Base-by-base conservation (phyloP, 1,140 invertebrate species). In the Diorhabda elongata region DNA sequence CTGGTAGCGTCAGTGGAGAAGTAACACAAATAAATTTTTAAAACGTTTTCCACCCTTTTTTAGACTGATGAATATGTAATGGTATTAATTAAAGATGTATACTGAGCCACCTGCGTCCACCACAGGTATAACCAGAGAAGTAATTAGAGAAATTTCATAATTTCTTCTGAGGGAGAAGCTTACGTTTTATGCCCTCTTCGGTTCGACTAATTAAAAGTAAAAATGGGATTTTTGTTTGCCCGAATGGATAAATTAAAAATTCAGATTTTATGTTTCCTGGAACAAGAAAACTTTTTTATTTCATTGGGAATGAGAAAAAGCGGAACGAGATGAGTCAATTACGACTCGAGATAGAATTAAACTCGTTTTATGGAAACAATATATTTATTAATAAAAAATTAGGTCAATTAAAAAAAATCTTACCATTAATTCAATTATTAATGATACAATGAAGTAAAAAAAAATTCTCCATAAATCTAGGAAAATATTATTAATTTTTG, bases 121-220 rank as follows among this genome's bases (percentile, higher is more conserved):
- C 70, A 72, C 73, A 78, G 74, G 77, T 77, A 80, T 79, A 78
- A 77, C 77, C 70, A 71, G 64, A 67, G 73, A 72, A 71, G 79
- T 80, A 80, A 80, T 80, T 80, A 78, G 74, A 78, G 76, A 77
- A 80, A 80, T 79, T 80, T 77, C 71, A 77, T 79, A 78, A 79
- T 80, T 79, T 80, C 76, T 76, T 78, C 71, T 64, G 70, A 64
- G 70, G 70, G 69, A 70, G 70, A 44, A 45, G 65, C 65, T 67
- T 52, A 59, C 69, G 64, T 69, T 71, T 73, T 69, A 70, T 68
- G 69, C 69, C 66, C 59, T 71, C 59, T 71, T 62, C 61, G 61
- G 66, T 61, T 52, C 61, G 59, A 66, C 73, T 80, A 80, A 80
- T 80, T 79, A 80, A 80, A 79, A 79, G 78, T 76, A 79, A 78